These are phyloP conservation scores for Platysteira castanea DNA, from an alignment of 2,113 vertebrate species.

Conservation along the genomic window DNA sequence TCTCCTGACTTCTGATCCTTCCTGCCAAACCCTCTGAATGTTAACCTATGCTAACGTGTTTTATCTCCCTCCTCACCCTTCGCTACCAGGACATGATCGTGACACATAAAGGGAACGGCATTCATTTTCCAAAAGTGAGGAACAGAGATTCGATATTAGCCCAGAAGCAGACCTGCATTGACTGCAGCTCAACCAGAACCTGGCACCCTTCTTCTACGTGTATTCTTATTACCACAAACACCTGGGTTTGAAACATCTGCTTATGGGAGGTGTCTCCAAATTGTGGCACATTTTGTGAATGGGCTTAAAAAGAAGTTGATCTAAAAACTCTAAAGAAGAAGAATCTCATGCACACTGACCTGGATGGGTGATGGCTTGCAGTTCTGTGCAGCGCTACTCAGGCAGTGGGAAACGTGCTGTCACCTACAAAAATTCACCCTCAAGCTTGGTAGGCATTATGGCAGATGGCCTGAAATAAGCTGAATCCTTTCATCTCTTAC, in stretches of 20 bases:
- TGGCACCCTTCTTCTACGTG: neutral
- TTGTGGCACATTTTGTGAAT: neutral
- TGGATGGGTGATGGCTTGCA: neutral
- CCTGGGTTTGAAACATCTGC: neutral
- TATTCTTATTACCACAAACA: neutral
- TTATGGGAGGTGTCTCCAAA: neutral
- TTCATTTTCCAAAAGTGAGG: neutral
- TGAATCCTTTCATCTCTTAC: neutral
- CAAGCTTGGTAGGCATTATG: neutral
- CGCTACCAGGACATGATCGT: rapidly evolving
- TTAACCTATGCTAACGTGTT: neutral
- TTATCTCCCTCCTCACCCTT: neutral
- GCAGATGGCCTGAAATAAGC: neutral
- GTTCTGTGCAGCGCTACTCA: neutral
- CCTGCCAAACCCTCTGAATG: neutral
- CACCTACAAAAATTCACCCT: neutral
- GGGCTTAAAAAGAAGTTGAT: neutral
- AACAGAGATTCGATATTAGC: neutral
- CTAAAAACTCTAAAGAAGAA: neutral
- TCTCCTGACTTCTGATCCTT: neutral
- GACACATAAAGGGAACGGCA: neutral
- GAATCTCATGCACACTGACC: neutral
- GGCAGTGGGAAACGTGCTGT: neutral
- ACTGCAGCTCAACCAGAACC: neutral
- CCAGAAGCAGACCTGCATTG: neutral